phyloP scores from a whole-genome alignment of 2,888 invertebrate species.

The Himalopsyche tibetana region DNA sequence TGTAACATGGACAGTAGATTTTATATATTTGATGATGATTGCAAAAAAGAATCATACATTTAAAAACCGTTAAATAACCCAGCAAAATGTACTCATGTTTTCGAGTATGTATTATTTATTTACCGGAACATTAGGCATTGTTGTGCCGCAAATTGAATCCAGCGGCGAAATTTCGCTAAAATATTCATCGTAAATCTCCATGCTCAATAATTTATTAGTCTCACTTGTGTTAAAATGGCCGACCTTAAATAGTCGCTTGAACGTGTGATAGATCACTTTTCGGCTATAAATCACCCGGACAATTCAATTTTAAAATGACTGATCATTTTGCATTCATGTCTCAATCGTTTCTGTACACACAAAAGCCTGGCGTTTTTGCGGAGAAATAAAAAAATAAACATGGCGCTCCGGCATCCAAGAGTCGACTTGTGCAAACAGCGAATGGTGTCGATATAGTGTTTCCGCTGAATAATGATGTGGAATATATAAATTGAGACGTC shows the following conservation, averaged over 20 bases:
- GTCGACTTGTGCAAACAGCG: neutral
- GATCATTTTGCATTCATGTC: conserved; percentile 49
- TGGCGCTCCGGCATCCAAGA: neutral
- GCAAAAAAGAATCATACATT: too few relatives aligned
- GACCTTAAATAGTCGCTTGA: conserved; percentile 9
- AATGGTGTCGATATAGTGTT: conserved; percentile 10
- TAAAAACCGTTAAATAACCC: too few relatives aligned
- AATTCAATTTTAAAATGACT: conserved; percentile 56
- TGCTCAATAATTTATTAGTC: neutral
- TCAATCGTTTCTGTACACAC: conserved; percentile 22
- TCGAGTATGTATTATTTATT: neutral
- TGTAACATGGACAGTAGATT: too few relatives aligned
- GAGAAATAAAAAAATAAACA: neutral
- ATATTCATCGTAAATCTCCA: neutral
- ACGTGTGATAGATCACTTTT: conserved; percentile 49
- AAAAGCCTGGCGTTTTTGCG: neutral
- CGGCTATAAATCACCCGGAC: conserved; percentile 51
- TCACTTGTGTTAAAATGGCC: neutral
- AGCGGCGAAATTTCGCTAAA: neutral
- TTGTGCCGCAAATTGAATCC: neutral
- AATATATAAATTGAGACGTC: conserved; percentile 34
- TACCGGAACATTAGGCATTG: neutral
- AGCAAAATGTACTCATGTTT: too few relatives aligned
- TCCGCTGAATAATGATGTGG: conserved; percentile 27
- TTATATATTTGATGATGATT: too few relatives aligned